A percentile compares a stretch with the other conserved stretches of the same genome.
Conservation (phyloP, 1,140 invertebrate species). For the Caenorhabditis brenneri region DNA sequence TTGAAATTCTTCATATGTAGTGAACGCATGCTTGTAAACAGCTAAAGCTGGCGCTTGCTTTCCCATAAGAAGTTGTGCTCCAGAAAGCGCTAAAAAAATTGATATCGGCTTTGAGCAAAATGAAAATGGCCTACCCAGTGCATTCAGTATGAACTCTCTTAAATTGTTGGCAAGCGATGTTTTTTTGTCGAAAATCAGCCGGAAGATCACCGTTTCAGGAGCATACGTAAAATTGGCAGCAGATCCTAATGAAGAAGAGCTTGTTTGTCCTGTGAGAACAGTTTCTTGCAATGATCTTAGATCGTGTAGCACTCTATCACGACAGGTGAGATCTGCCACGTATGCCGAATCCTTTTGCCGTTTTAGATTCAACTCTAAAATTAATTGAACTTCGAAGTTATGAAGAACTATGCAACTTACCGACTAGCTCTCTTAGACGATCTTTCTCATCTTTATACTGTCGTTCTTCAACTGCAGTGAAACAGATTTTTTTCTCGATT, state of each 20-base stretch:
- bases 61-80: not conserved
- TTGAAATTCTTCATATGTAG: not conserved
- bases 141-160: not conserved
- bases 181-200: not conserved
- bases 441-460: constrained; percentile 27
- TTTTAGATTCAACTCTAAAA: not conserved
- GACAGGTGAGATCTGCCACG: not conserved
- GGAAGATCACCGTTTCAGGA: not conserved
- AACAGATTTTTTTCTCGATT: not conserved
- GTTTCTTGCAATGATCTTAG: not conserved
- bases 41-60: not conserved
- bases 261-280: not conserved
- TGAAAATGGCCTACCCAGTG: not conserved
- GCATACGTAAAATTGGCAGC: not conserved
- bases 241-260: not conserved
- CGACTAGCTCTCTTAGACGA: not conserved
- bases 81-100: not conserved
- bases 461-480: not conserved
- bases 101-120: not conserved
- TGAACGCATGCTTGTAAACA: not conserved
- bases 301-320: not conserved
- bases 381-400: not conserved
- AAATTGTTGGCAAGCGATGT: not conserved
- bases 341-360: not conserved
- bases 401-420: no score